Percentiles rank a stretch among this genome's conserved stretches.
Conservation (phyloP, 2,797 vertebrate species). For the Sebastes iracundus region DNA sequence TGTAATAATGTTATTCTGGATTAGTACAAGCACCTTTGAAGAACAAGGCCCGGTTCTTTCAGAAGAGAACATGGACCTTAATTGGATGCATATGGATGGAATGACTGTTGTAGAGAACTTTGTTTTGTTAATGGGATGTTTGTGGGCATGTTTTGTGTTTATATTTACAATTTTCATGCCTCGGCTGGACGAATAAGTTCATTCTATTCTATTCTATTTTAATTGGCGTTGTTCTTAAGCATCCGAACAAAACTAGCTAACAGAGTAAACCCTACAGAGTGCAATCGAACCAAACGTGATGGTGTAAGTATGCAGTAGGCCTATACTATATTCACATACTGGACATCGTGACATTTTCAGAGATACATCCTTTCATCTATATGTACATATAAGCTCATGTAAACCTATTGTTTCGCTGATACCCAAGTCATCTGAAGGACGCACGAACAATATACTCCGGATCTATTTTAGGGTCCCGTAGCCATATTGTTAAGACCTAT, state of each 20-base stretch:
- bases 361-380: not conserved
- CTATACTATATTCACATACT: not conserved
- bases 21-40: not conserved
- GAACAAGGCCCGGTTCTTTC: not conserved
- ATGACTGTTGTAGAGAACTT: not conserved
- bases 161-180: not conserved
- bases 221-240: not conserved
- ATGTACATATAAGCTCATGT: not conserved
- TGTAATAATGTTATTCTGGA: not conserved
- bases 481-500: conserved; percentile 7
- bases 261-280: not conserved
- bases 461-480: conserved; percentile 23
- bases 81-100: not conserved
- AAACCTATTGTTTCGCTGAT: conserved; percentile 39
- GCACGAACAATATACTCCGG: conserved; percentile 1
- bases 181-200: not conserved
- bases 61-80: not conserved
- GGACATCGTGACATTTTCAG: not conserved
- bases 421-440: conserved; percentile 21
- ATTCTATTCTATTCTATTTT: not conserved
- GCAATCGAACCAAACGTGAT: not conserved
- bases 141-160: not conserved
- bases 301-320: not conserved
- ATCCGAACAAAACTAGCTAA: not conserved
- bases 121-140: not conserved